phyloP scores from a whole-genome alignment of 2,797 vertebrate species.

The Naso thynnoides region DNA sequence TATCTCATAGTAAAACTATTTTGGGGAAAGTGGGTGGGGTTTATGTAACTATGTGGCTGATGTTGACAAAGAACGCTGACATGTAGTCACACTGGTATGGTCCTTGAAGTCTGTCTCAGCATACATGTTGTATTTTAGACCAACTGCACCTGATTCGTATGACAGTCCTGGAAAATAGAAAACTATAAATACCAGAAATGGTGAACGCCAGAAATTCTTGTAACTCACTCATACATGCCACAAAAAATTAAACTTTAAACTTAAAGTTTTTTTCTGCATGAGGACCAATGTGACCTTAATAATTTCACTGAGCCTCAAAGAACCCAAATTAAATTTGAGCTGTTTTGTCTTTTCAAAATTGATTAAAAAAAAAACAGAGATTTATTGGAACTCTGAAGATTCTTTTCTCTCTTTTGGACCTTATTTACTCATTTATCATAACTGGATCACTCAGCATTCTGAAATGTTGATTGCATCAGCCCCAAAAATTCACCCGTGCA shows the following conservation, averaged over 20 bases:
- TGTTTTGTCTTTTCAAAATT: background rate
- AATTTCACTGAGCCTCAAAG: background rate
- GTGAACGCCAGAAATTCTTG: background rate
- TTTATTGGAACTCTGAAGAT: background rate
- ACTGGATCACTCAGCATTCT: conserved; percentile 17
- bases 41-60: no score
- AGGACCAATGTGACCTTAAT: background rate
- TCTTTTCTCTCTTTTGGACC: conserved; percentile 17
- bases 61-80: no score
- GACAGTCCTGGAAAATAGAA: background rate
- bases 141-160: background rate
- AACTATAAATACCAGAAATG: background rate
- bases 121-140: no score
- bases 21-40: no score
- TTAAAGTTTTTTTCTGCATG: background rate
- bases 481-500: conserved; percentile 2
- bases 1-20: no score
- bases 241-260: background rate
- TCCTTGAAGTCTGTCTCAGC: no score
- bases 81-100: no score
- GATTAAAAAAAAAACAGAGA: background rate
- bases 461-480: conserved; percentile 47
- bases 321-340: background rate
- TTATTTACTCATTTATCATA: conserved; percentile 40
- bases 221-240: background rate